Evolutionary conservation across 2,797 vertebrate species (phyloP), one percentile per base, ranked within the genome.

Genomic region (Acipenser transmontanus): DNA sequence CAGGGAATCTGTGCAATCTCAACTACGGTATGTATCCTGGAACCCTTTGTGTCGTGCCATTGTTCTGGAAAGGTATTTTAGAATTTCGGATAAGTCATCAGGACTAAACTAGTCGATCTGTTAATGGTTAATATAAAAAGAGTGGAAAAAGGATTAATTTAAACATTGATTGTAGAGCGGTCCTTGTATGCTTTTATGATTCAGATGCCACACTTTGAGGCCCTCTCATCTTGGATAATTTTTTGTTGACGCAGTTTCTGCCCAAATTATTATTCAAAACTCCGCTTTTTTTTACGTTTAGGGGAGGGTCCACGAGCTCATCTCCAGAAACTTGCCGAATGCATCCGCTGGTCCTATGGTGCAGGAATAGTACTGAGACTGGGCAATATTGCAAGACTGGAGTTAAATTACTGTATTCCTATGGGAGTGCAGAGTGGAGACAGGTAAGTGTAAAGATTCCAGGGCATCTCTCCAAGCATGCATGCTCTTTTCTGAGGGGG

Each of bases 381-480:
- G 1, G 97, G 97, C 12, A 99, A 99, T 85, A 98, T 99, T 0
- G 96, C 97, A 13, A 83, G 96, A 8, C 82, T 99, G 66, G 97
- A 99, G 69, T 92, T 99, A 9, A 99, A 99, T 75, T 99, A 99
- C 82, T 99, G 97, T 81, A 84, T 99, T 85, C 97, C 97, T 63
- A 97, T 97, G 95, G 95, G 97, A 49, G 94, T 98, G 61, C 96
- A 98, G 84, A 82, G 78, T 47, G 95, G 96, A 63, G 97, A 99
- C 90, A 95, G 95, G 97, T 97, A 72, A 7, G 81, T 34, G 34
- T 34, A 4, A 34, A 4, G 34, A 34, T 34, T 34, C 34, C 34
- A 34, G 34, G 34, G 34, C 34, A 34, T 34, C 34, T 34, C 34
- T 34, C 34, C 34, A 34, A 34, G 34, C 34, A 4, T 34, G 34